Percentiles rank a stretch among this genome's conserved stretches.
Conservation (phyloP, 2,888 invertebrate species). For the Bombylius major region DNA sequence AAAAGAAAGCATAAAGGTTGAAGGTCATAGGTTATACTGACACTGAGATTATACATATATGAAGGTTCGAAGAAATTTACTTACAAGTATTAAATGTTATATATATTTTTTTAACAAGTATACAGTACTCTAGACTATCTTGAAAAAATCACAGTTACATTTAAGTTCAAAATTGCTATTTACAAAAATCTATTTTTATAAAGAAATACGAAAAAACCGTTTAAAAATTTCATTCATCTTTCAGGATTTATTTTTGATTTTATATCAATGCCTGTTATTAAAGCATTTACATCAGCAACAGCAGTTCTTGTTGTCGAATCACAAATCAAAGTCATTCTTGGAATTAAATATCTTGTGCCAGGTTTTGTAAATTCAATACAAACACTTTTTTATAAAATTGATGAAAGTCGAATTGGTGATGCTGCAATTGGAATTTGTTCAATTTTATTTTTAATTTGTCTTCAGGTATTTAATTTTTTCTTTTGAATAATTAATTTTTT, state of each 20-base stretch:
- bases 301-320: conserved; percentile 65
- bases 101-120: too few relatives aligned
- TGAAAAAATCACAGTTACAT: too few relatives aligned
- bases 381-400: conserved; percentile 41
- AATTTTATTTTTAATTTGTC: conserved; percentile 49
- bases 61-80: too few relatives aligned
- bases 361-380: conserved; percentile 50
- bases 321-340: conserved; percentile 64
- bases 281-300: conserved; percentile 78
- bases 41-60: too few relatives aligned
- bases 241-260: conserved; percentile 74
- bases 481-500: not conserved
- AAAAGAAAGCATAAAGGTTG: too few relatives aligned
- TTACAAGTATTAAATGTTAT: too few relatives aligned
- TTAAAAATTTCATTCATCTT: too few relatives aligned
- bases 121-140: too few relatives aligned
- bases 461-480: conserved; percentile 45
- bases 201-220: too few relatives aligned
- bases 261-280: conserved; percentile 72
- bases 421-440: conserved; percentile 52
- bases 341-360: conserved; percentile 55
- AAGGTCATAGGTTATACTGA: too few relatives aligned
- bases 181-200: too few relatives aligned
- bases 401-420: conserved; percentile 48
- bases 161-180: too few relatives aligned